Conservation (phyloP, 2,113 vertebrate genomes). For the Myanophis thanlyinensis region DNA sequence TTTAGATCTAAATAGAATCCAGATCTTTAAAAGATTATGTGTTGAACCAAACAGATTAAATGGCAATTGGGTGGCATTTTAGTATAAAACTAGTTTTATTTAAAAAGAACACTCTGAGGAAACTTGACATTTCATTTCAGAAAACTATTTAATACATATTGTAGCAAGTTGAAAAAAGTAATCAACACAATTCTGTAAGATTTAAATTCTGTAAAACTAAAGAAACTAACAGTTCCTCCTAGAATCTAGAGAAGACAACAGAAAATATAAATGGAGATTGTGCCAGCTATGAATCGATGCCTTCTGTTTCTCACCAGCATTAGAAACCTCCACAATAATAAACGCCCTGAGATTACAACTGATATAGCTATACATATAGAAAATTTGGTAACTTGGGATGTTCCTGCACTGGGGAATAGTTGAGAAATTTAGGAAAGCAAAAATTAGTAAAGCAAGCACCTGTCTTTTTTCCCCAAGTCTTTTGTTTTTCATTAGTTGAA, state of each 20-base stretch:
- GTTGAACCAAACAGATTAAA: background rate
- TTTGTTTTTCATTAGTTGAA: background rate
- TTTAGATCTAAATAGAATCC: background rate
- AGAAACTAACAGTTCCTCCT: background rate
- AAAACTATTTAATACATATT: background rate
- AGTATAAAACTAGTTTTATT: background rate
- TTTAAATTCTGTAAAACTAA: background rate
- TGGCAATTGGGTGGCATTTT: background rate
- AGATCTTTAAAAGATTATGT: background rate
- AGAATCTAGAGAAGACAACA: background rate
- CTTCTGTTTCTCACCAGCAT: background rate
- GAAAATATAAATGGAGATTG: background rate
- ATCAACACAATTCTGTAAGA: background rate
- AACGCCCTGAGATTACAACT: background rate
- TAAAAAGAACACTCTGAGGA: background rate
- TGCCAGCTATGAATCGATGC: background rate
- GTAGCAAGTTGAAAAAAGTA: background rate
- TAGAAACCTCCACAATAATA: background rate
- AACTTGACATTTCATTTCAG: background rate
- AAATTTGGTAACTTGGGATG: background rate
- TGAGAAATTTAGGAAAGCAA: conserved; percentile 38
- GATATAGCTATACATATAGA: background rate
- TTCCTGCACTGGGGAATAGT: background rate
- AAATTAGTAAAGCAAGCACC: background rate
- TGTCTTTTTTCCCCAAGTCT: background rate